Evolutionary conservation across 2,797 vertebrate genomes (phyloP).

Genomic region (Sparidentex hasta): DNA sequence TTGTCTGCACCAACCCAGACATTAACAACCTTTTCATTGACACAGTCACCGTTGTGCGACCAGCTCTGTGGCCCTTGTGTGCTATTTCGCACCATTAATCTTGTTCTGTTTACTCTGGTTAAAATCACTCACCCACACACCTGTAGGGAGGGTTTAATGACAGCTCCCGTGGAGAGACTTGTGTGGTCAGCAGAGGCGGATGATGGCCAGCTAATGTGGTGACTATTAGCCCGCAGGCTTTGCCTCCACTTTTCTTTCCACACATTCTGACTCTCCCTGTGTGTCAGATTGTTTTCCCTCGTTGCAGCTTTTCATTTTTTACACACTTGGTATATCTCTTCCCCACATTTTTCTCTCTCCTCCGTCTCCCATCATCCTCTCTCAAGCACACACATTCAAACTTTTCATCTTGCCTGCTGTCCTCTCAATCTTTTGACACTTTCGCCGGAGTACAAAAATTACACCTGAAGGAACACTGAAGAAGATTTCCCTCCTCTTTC

Average conservation of each 20-base stretch:
- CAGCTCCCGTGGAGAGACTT: conserved; percentile 59
- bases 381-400: conserved; percentile 35
- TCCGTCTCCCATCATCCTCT: conserved; percentile 23
- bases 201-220: conserved; percentile 58
- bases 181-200: conserved; percentile 43
- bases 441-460: conserved; percentile 53
- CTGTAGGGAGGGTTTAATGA: conserved; percentile 80
- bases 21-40: conserved; percentile 71
- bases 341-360: conserved; percentile 8
- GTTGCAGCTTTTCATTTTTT: conserved; percentile 7
- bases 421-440: conserved; percentile 49
- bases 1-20: conserved; percentile 43
- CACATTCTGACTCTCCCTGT: conserved; percentile 11
- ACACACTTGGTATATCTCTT: background rate
- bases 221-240: conserved; percentile 43
- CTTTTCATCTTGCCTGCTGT: conserved; percentile 46
- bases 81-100: conserved; percentile 81
- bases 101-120: conserved; percentile 80
- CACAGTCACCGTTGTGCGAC: conserved; percentile 44
- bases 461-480: conserved; percentile 45
- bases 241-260: conserved; percentile 31
- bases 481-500: conserved; percentile 21
- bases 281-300: background rate
- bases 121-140: conserved; percentile 79
- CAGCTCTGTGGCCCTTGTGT: conserved; percentile 58